Conservation (phyloP, 2,113 vertebrate genomes). For the Elgaria multicarinata region DNA sequence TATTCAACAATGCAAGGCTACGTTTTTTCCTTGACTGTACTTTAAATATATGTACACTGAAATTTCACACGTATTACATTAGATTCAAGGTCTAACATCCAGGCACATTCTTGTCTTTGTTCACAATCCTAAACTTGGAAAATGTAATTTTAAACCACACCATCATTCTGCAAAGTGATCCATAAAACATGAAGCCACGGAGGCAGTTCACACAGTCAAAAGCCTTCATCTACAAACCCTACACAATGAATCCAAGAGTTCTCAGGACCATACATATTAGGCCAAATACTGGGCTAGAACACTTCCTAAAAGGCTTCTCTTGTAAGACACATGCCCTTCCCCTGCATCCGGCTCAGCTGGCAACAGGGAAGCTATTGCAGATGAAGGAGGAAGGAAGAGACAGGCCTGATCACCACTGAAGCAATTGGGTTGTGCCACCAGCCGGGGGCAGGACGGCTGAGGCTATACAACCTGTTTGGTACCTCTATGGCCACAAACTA, state of each 20-base stretch:
- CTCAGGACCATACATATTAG: neutral
- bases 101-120: neutral
- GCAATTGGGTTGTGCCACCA: too few species aligned
- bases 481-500: too few species aligned
- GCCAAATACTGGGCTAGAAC: too few species aligned
- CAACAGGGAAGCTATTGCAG: too few species aligned
- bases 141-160: neutral
- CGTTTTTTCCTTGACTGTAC: neutral
- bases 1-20: neutral
- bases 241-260: neutral
- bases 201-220: neutral
- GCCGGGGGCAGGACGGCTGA: too few species aligned
- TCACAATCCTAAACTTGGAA: neutral
- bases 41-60: constrained; percentile 3
- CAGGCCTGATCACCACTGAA: too few species aligned
- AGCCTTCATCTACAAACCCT: neutral
- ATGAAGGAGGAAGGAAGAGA: too few species aligned
- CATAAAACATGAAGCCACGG: neutral
- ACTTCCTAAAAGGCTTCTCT: too few species aligned
- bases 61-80: neutral
- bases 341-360: too few species aligned
- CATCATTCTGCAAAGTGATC: neutral
- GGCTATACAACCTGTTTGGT: neutral
- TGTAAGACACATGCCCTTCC: too few species aligned
- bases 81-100: neutral